These are phyloP conservation scores for Aphaenogaster floridana DNA, from an alignment of 1,140 invertebrate species.

Conservation along the genomic window DNA sequence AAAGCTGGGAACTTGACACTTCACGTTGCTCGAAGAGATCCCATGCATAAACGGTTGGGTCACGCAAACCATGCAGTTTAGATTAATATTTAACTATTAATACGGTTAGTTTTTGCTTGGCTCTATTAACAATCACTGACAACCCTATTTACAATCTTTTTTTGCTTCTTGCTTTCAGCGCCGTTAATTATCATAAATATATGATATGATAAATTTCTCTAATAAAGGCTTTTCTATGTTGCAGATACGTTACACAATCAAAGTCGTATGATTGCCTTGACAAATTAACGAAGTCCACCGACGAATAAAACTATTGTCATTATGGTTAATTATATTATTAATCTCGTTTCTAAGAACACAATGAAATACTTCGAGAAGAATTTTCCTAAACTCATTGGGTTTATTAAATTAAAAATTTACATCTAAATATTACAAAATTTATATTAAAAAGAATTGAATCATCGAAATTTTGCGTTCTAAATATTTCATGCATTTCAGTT, in stretches of 20 bases:
- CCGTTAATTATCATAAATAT: conserved; percentile 50
- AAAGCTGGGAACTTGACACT: conserved; percentile 89
- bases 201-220: neutral
- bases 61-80: conserved; percentile 63
- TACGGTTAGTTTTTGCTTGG: conserved; percentile 80
- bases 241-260: conserved; percentile 80
- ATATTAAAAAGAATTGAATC: neutral
- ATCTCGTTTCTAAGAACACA: neutral
- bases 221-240: conserved; percentile 59
- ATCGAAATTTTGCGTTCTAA: neutral
- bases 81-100: conserved; percentile 72
- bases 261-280: conserved; percentile 83
- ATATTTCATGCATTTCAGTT: neutral
- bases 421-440: conserved; percentile 15
- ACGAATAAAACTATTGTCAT: conserved; percentile 70
- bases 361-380: conserved; percentile 26
- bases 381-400: neutral
- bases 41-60: conserved; percentile 84
- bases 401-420: conserved; percentile 10
- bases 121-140: conserved; percentile 73
- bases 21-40: conserved; percentile 87
- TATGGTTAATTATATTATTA: neutral
- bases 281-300: conserved; percentile 77
- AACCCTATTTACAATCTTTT: neutral
- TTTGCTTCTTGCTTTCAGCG: conserved; percentile 61